Evolutionary conservation across 2,888 invertebrate genomes (phyloP).

Genomic region (Choristoneura rosaceana): DNA sequence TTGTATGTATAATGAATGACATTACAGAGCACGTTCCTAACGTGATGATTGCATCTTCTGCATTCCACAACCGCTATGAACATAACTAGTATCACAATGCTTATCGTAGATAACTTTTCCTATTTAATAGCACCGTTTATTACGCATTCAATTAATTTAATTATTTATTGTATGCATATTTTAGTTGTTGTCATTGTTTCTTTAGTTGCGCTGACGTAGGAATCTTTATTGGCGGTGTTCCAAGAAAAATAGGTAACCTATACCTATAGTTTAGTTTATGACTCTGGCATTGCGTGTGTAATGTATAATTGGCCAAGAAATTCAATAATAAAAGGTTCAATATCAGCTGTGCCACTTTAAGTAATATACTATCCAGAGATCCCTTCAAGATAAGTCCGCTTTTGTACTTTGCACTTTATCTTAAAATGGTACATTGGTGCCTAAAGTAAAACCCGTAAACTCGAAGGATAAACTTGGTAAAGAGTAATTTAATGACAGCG

Average conservation of each 20-base stretch:
- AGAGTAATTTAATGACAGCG: no score
- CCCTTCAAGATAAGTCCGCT: no score
- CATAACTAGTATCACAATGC: conserved; percentile 7
- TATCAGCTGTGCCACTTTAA: no score
- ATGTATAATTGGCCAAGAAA: no score
- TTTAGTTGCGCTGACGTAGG: conserved; percentile 16
- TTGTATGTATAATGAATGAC: background rate
- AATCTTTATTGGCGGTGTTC: conserved; percentile 13
- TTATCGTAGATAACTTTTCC: conserved; percentile 12
- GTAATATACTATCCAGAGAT: no score
- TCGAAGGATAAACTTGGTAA: no score
- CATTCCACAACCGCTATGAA: conserved; percentile 23
- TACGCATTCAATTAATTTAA: background rate
- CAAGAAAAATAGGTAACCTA: conserved; percentile 21
- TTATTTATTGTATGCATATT: conserved; percentile 28
- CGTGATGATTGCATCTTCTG: conserved; percentile 30
- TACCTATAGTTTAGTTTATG: background rate
- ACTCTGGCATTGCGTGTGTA: no score
- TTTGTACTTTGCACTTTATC: no score
- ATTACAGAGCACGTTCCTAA: conserved; percentile 20
- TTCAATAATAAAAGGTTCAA: no score
- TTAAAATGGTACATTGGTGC: no score
- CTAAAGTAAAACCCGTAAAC: no score
- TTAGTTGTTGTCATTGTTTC: conserved; percentile 25
- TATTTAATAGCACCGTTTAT: background rate